Evolutionary conservation across 2,113 vertebrate species (phyloP).

Genomic region (Cariama cristata): DNA sequence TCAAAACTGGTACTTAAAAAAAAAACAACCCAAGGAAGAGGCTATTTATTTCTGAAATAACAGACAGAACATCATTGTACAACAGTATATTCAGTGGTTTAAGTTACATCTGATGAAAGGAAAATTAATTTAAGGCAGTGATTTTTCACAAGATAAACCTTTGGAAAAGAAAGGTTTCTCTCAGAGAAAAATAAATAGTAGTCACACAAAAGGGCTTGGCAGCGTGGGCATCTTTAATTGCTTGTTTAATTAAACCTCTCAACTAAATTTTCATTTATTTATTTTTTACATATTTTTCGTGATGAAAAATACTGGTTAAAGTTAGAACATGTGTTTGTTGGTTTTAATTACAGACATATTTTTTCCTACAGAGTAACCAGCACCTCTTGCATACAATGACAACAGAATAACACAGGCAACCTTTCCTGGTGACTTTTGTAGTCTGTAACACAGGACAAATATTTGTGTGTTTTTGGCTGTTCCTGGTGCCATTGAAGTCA

Average conservation of each 20-base stretch:
- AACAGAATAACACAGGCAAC: background rate
- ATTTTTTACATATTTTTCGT: background rate
- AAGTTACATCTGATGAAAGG: constrained; percentile 53
- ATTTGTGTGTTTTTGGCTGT: background rate
- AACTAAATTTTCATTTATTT: background rate
- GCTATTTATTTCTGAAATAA: constrained; percentile 73
- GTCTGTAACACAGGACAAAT: background rate
- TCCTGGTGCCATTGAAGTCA: background rate
- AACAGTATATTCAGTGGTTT: constrained; percentile 22
- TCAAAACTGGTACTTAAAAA: background rate
- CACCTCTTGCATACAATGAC: background rate
- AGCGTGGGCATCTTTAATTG: background rate
- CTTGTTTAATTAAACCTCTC: background rate
- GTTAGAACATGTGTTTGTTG: background rate
- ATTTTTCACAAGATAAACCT: constrained; percentile 67
- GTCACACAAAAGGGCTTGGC: background rate
- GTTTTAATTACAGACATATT: background rate
- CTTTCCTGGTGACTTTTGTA: background rate
- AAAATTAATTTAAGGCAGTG: constrained; percentile 50
- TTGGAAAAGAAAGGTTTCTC: constrained; percentile 62
- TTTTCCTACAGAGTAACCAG: background rate
- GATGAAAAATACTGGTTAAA: background rate
- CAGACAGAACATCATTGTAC: constrained; percentile 44
- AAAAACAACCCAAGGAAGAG: background rate
- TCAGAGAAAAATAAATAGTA: constrained; percentile 52